Conservation (phyloP, 2,888 invertebrate genomes). For the Hirtodrosophila confusa region DNA sequence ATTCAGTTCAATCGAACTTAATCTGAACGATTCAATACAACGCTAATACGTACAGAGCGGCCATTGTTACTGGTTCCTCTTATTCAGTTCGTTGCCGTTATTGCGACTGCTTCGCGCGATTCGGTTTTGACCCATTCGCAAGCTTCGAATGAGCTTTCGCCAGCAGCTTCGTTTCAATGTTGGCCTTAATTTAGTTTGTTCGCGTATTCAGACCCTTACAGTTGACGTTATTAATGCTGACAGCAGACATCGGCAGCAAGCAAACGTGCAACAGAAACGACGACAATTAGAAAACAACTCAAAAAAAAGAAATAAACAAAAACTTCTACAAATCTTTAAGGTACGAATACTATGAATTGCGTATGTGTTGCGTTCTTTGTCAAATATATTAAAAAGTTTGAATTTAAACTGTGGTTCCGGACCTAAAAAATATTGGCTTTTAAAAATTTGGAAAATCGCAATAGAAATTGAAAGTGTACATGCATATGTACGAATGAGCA, state of each 20-base stretch:
- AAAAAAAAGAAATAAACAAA: constrained; percentile 2
- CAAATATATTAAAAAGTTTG: constrained; percentile 3
- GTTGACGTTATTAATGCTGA: constrained; percentile 40
- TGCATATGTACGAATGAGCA: background rate
- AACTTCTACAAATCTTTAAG: constrained; percentile 9
- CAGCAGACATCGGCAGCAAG: background rate
- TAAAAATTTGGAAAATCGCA: constrained; percentile 6
- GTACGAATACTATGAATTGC: constrained; percentile 13
- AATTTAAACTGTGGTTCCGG: background rate
- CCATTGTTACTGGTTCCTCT: constrained; percentile 37
- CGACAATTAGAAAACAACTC: constrained; percentile 9
- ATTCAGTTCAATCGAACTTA: too few relatives aligned
- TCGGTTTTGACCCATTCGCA: constrained; percentile 57
- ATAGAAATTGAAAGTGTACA: constrained; percentile 30
- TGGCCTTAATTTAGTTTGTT: constrained; percentile 74
- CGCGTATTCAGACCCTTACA: constrained; percentile 65
- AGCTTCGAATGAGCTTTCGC: constrained; percentile 64
- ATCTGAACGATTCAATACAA: too few relatives aligned
- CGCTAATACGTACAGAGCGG: constrained; percentile 12
- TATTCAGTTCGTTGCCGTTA: constrained; percentile 20
- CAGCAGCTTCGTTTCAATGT: constrained; percentile 54
- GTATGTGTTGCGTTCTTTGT: constrained; percentile 11
- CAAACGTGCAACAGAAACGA: constrained; percentile 22
- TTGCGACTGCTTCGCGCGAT: constrained; percentile 27
- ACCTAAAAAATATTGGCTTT: too few relatives aligned